Evolutionary conservation across 2,888 invertebrate species (phyloP).

Genomic region (Corbicula japonica): DNA sequence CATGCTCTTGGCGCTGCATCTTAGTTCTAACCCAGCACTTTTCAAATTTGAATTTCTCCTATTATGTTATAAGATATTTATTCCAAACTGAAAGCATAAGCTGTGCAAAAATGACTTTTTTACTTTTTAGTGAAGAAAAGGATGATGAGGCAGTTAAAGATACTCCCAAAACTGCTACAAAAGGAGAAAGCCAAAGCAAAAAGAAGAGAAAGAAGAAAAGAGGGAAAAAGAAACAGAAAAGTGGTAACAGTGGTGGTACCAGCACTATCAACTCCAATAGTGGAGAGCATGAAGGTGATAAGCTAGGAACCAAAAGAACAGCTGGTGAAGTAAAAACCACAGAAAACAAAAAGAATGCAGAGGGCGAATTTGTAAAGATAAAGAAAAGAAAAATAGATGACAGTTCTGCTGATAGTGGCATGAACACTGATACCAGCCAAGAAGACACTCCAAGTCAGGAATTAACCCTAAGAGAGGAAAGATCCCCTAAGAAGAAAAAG

Average conservation of each 20-base stretch:
- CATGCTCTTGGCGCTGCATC: no score
- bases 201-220: conserved; percentile 41
- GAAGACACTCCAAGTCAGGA: no score
- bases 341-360: conserved; percentile 2
- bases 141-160: conserved; percentile 16
- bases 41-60: no score
- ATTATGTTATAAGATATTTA: no score
- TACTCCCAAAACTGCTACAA: conserved; percentile 3
- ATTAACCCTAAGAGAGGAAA: no score
- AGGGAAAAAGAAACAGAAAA: conserved; percentile 33
- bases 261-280: not conserved
- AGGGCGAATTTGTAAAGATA: no score
- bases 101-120: no score
- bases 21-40: no score
- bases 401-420: not conserved
- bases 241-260: not conserved
- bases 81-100: no score
- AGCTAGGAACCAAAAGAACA: not conserved
- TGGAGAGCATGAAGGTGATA: not conserved
- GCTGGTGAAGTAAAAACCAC: not conserved
- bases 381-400: conserved; percentile 29
- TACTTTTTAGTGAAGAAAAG: conserved; percentile 43
- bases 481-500: conserved; percentile 23
- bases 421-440: no score
- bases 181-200: conserved; percentile 17